Base-by-base conservation (phyloP, 1,140 invertebrate species). In the Drosophila erecta region DNA sequence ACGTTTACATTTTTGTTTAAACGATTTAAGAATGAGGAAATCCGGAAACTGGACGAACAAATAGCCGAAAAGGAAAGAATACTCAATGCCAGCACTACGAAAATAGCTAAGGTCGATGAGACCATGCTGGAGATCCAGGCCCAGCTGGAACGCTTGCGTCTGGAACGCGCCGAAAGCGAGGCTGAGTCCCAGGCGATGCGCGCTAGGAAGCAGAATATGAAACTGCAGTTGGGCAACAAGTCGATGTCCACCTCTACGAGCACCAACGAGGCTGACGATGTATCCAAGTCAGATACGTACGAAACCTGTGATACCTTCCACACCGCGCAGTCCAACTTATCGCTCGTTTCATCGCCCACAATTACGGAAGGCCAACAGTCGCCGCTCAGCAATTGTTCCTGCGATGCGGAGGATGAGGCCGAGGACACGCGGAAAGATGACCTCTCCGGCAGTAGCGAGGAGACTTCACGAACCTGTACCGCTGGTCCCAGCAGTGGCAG, bases 301-400 rank as follows among this genome's bases (percentile, higher is more conserved):
- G 87, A 94, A 93, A 94, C 94, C 3, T 94, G 93, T 33, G 95
- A 96, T 74, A 96, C 95, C 0, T 96, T 95, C 85, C 95, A 96
- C 90, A 96, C 96, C n/a, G 95, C 96, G 0, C 92, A 93, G 15
- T 94, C 94, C 14, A 93, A 92, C 59, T 93, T 93, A 73, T 93
- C 93, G 22, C 60, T 78, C 0, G 51, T 77, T 30, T 91, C 90
- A 1, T 77, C 65, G 89, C 92, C 78, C 4, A 90, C 90, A 1
- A 90, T 86, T 11, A 85, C 81, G 15, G 90, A 92, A 65, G 90
- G 90, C 8, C 86, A 89, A 30, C 79, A 86, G 53, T 80, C 90
- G 3, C 76, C 92, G 46, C 44, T 81, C 6, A 77, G 92, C 59
- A 79, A 89, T 51, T 76, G 79, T 49, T 79, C 86, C 6, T 86